A percentile compares a stretch with the other conserved stretches of the same genome.
Conservation (phyloP, 2,113 vertebrate species). For the Paracanthobrama guichenoti region DNA sequence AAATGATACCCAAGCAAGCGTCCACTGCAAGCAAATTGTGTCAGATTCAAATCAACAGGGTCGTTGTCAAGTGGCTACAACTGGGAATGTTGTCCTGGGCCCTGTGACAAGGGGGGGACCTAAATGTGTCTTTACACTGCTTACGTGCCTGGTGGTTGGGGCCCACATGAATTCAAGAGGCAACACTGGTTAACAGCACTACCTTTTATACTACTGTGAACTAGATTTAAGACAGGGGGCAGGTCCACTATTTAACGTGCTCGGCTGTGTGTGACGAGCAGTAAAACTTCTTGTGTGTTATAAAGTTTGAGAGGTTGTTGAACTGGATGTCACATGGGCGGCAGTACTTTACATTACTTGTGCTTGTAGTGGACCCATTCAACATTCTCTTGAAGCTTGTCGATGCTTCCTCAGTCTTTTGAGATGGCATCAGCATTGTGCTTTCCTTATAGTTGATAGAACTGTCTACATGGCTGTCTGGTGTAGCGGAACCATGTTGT, state of each 20-base stretch:
- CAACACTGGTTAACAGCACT: background rate
- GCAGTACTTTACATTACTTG: constrained; percentile 83
- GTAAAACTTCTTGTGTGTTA: constrained; percentile 94
- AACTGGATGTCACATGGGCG: constrained; percentile 89
- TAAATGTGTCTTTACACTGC: background rate
- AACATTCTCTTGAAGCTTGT: constrained; percentile 78
- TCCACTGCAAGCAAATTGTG: background rate
- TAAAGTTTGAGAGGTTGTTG: constrained; percentile 93
- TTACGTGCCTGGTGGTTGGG: background rate
- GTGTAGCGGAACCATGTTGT: background rate
- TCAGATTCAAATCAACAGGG: background rate
- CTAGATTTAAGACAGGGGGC: background rate
- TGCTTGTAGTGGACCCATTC: constrained; percentile 76
- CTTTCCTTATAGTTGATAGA: constrained; percentile 74
- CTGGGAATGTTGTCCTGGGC: background rate
- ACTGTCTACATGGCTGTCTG: constrained; percentile 28
- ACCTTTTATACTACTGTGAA: background rate
- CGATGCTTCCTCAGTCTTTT: constrained; percentile 80
- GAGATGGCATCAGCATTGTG: constrained; percentile 72
- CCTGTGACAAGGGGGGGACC: background rate
- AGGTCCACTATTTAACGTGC: constrained; percentile 80
- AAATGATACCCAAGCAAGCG: background rate
- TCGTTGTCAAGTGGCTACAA: background rate
- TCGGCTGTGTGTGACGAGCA: constrained; percentile 87
- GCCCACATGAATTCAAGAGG: background rate